Base-by-base conservation (phyloP, 2,797 vertebrate genomes). In the Ciconia nigra region DNA sequence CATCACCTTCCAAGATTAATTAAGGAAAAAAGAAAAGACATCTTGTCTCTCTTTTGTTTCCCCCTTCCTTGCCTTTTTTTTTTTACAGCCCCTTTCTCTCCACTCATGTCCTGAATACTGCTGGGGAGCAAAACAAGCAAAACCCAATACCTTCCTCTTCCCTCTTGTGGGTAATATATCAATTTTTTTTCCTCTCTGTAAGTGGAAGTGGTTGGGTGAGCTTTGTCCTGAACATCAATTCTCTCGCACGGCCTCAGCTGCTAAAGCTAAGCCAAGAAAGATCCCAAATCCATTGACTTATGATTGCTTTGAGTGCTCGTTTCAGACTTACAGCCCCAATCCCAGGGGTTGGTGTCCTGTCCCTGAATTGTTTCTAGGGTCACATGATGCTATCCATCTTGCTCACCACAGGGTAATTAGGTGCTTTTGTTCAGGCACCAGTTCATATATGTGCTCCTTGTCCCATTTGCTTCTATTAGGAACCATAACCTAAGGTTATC, bases 1-100 rank as follows among this genome's bases (percentile, higher is more conserved):
- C 97, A 97, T 72, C 90, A 71, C 92, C 82, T 94, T 90, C 95
- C 85, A 96, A 97, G 97, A 98, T 98, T 98, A 97, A 98, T 98
- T 97, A 97, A 93, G 80, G 93, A 89, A 96, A 93, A 92, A 94
- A 91, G 91, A 91, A 76, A 90, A 92, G 93, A 95, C 80, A 90
- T 92, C 88, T 96, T 85, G 82, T 96, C 93, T 95, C 65, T 74
- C 93, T 80, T 95, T 95, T 74, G 78, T 96, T 96, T 87, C 84
- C n/a, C n/a, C 55, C 33, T 82, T 89, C 52, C 51, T 63, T 82
- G 65, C 10, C 7, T 57, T 28, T 41, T 47, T 39, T 18, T 59
- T 39, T 17, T 18, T 14, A 70, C 72, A 89, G 55, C 51, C 73
- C 39, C 65, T 80, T 62, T 82, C 80, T 87, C 74, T 95, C 63